Conservation (phyloP, 2,113 vertebrate genomes). For the Rhinolophus sinicus region DNA sequence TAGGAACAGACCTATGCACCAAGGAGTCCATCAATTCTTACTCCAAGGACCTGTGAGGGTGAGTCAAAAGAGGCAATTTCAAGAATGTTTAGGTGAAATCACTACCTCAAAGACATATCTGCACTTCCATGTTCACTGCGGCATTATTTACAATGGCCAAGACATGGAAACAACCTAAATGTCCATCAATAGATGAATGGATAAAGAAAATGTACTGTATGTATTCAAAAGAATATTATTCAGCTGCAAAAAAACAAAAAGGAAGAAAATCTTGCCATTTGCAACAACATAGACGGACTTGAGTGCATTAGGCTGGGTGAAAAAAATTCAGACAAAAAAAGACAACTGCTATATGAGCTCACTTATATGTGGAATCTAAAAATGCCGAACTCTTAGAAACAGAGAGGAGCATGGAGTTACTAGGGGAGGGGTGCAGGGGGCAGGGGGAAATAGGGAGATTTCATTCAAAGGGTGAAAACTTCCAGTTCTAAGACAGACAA, state of each 20-base stretch:
- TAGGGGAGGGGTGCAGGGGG: rapidly evolving
- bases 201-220: neutral
- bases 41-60: neutral
- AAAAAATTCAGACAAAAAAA: neutral
- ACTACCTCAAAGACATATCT: neutral
- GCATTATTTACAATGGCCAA: neutral
- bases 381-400: neutral
- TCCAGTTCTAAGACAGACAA: neutral
- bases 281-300: neutral
- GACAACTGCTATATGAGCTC: neutral
- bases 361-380: neutral
- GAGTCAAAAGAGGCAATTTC: neutral
- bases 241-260: neutral
- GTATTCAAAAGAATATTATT: neutral
- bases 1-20: neutral
- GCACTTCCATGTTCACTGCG: neutral
- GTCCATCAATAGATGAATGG: neutral
- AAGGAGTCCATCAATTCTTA: neutral
- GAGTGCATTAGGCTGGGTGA: neutral
- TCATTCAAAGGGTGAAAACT: neutral
- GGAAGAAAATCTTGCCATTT: neutral
- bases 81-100: neutral
- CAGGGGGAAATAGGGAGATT: neutral
- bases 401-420: neutral
- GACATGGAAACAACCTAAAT: neutral